A percentile compares a stretch with the other conserved stretches of the same genome.
phyloP scores from a whole-genome alignment of 2,797 vertebrate genomes.

The Distichodus sexfasciatus region DNA sequence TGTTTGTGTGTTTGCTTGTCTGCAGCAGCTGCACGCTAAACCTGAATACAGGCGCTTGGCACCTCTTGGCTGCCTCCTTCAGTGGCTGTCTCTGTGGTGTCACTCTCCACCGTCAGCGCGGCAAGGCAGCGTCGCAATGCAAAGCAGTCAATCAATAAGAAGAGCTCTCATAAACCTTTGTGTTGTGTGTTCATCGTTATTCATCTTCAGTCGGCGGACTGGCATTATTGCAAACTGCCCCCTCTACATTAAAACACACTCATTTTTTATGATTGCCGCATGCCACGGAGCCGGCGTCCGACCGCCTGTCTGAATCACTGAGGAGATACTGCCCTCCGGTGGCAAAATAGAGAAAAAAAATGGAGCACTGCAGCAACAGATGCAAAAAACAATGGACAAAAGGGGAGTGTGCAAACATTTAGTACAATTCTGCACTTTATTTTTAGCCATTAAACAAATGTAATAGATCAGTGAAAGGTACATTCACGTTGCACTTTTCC shows the following conservation, averaged over 20 bases:
- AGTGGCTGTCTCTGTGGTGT: constrained; percentile 5
- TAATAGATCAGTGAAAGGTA: too few species aligned
- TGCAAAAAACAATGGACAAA: constrained; percentile 20
- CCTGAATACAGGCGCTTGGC: constrained; percentile 11
- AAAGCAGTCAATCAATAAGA: constrained; percentile 37
- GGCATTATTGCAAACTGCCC: constrained; percentile 70
- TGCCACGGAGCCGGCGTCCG: not conserved
- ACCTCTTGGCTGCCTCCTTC: not conserved
- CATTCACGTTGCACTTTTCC: too few species aligned
- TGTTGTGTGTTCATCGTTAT: constrained; percentile 60
- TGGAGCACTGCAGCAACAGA: constrained; percentile 38
- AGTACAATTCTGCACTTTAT: too few species aligned
- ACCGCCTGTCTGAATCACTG: constrained; percentile 5
- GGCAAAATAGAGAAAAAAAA: constrained; percentile 36
- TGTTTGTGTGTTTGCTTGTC: not conserved
- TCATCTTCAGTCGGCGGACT: constrained; percentile 67
- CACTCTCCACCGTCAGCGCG: constrained; percentile 4
- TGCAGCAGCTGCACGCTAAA: constrained; percentile 20
- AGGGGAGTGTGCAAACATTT: constrained; percentile 10
- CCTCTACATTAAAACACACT: constrained; percentile 71
- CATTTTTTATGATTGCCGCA: constrained; percentile 53
- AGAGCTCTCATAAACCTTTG: constrained; percentile 31
- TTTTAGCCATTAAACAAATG: too few species aligned
- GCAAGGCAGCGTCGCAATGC: constrained; percentile 8
- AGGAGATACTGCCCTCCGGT: constrained; percentile 73